Conservation (phyloP, 2,113 vertebrate species). For the Siphamia tubifer region DNA sequence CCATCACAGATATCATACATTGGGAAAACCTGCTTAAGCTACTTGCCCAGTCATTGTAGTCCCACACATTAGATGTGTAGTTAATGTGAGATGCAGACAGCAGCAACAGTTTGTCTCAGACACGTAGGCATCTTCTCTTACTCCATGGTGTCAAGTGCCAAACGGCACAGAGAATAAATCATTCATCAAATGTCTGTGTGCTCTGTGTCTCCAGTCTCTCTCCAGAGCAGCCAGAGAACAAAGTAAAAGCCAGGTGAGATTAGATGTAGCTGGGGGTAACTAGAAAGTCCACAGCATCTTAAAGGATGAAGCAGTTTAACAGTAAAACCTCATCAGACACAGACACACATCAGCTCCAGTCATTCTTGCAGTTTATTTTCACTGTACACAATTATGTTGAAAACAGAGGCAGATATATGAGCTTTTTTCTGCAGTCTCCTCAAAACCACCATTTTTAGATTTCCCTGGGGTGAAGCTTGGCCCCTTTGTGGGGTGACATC, state of each 20-base stretch:
- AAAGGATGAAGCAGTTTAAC: neutral
- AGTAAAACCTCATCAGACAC: neutral
- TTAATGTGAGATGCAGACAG: neutral
- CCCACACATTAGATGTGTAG: neutral
- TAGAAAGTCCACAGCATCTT: neutral
- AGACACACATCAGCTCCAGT: neutral
- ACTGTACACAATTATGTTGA: neutral
- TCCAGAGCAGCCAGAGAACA: constrained; percentile 23
- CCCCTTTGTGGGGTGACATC: constrained; percentile 38
- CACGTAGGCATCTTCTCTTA: constrained; percentile 7
- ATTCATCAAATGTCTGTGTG: constrained; percentile 44
- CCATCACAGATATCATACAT: too few species aligned
- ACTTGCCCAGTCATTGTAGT: neutral
- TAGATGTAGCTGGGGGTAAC: constrained; percentile 4
- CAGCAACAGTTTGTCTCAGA: constrained; percentile 1
- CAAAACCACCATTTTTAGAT: constrained; percentile 11
- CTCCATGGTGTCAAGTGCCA: constrained; percentile 23
- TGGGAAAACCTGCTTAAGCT: neutral
- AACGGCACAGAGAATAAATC: constrained; percentile 48
- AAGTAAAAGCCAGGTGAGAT: constrained; percentile 24
- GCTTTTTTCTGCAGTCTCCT: constrained; percentile 5
- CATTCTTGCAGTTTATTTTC: neutral
- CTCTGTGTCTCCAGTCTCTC: constrained; percentile 1
- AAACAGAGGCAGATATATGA: neutral
- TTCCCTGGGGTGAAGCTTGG: constrained; percentile 8